A percentile compares a stretch with the other conserved stretches of the same genome.
Evolutionary conservation across 2,113 vertebrate genomes (phyloP).

Genomic region (Saccopteryx bilineata): DNA sequence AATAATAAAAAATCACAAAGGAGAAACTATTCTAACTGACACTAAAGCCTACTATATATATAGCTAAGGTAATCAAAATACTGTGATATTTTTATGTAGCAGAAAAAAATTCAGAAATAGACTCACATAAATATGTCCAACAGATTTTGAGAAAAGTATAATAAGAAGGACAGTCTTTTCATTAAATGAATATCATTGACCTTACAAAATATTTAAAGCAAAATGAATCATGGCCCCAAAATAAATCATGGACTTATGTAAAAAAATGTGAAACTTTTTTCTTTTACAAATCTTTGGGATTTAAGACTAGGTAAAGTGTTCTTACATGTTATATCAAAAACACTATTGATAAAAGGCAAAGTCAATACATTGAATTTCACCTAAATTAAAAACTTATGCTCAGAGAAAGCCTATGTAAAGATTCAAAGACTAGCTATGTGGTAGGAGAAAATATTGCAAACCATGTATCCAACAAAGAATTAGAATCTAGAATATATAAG

Average conservation of each 20-base stretch:
- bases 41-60: not conserved
- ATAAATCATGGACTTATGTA: too few relatives aligned
- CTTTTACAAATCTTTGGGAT: not conserved
- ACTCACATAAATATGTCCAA: not conserved
- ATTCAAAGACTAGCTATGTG: not conserved
- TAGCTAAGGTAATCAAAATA: not conserved
- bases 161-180: constrained; percentile 4
- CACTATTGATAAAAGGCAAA: not conserved
- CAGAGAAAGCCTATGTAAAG: not conserved
- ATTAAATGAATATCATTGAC: not conserved
- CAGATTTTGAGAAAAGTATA: not conserved
- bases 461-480: not conserved
- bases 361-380: not conserved
- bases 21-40: not conserved
- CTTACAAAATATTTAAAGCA: constrained; percentile 26
- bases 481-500: constrained; percentile 8
- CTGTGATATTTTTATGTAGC: not conserved
- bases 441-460: not conserved
- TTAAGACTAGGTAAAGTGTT: not conserved
- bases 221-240: not conserved
- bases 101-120: not conserved
- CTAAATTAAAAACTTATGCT: constrained; percentile 18
- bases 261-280: not conserved
- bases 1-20: not conserved
- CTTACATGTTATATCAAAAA: not conserved